A percentile compares a stretch with the other conserved stretches of the same genome.
Evolutionary conservation across 2,113 vertebrate genomes (phyloP).

Genomic region (Octodon degus): DNA sequence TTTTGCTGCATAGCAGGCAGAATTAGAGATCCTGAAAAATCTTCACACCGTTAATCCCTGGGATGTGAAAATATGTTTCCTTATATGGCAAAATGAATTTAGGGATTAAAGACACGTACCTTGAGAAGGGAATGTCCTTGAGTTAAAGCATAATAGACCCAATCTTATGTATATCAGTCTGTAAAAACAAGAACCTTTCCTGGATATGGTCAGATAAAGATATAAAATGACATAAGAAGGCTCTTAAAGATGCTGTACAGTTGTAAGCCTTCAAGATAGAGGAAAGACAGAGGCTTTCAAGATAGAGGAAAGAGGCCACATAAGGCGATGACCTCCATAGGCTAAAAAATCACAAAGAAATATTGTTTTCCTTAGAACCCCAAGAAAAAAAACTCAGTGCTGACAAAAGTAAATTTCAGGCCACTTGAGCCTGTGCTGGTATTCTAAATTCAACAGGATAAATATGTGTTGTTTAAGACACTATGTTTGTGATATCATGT

Average conservation of each 20-base stretch:
- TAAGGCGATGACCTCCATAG: neutral
- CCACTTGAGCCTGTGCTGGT: neutral
- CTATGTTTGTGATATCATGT: neutral
- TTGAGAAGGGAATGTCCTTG: neutral
- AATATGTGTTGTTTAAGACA: neutral
- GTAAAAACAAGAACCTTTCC: neutral
- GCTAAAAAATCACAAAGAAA: neutral
- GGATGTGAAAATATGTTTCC: neutral
- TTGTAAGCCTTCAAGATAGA: neutral
- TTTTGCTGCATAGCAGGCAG: neutral
- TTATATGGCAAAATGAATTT: neutral
- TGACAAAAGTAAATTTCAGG: neutral
- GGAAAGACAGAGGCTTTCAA: no score
- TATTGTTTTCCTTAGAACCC: no score
- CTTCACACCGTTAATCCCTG: neutral
- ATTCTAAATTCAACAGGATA: neutral
- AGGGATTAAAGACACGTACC: neutral
- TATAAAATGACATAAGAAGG: neutral
- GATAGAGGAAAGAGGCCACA: neutral
- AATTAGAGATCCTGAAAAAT: neutral
- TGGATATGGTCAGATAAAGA: neutral
- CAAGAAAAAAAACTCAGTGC: neutral
- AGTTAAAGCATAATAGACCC: neutral
- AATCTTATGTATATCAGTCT: neutral
- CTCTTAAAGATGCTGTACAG: neutral